These are phyloP conservation scores for Marisa cornuarietis DNA, from an alignment of 1,140 invertebrate species.

Conservation along the genomic window DNA sequence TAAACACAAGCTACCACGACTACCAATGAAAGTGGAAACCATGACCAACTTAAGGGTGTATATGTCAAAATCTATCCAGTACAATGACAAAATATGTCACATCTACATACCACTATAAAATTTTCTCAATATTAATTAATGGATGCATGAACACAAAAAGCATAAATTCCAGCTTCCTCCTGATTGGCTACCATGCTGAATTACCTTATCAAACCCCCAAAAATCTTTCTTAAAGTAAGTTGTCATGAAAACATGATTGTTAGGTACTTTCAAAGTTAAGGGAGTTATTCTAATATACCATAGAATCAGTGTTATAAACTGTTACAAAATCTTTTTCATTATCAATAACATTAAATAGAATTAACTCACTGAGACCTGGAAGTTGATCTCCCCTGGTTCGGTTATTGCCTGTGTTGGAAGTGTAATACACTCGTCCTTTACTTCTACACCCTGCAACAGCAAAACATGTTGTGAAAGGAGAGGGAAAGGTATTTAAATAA, in stretches of 20 bases:
- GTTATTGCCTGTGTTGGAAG: constrained; percentile 24
- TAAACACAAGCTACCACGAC: too few species aligned
- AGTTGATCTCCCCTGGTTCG: constrained; percentile 23
- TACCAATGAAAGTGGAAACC: too few species aligned
- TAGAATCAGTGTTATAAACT: neutral
- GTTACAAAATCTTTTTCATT: neutral
- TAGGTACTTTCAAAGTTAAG: neutral
- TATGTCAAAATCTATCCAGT: too few species aligned
- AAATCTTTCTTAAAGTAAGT: neutral
- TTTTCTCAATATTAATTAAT: too few species aligned
- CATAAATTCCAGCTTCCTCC: too few species aligned
- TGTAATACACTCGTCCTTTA: constrained; percentile 22
- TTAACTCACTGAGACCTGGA: constrained; percentile 22
- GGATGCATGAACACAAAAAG: too few species aligned
- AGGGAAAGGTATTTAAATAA: too few species aligned
- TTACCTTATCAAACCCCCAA: neutral
- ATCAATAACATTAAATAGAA: neutral
- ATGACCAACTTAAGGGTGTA: too few species aligned
- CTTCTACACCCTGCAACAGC: constrained; percentile 26
- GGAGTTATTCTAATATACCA: neutral
- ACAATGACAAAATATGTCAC: too few species aligned
- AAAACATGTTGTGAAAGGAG: too few species aligned
- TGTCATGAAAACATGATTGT: neutral
- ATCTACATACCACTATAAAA: too few species aligned
- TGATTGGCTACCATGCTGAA: neutral